phyloP scores from a whole-genome alignment of 53 echinoderm and acorn worm genomes.

The Paelopatides confundens region DNA sequence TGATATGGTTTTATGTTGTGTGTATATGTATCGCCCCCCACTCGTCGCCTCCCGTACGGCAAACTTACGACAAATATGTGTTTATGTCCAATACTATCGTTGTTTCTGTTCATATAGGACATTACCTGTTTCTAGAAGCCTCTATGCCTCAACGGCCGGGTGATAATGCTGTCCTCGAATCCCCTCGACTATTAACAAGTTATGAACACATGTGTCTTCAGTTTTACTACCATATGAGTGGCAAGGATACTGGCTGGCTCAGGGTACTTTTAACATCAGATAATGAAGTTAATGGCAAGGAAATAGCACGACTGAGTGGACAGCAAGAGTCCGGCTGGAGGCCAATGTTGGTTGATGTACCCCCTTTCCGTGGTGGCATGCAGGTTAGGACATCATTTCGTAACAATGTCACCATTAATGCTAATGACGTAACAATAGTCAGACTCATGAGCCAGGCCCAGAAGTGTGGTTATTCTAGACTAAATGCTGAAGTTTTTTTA shows the following conservation, averaged over 20 bases:
- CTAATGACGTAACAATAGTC: no score
- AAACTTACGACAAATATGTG: no score
- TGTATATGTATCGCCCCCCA: no score
- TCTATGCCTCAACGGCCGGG: conserved; percentile 81
- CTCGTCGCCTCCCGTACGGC: no score
- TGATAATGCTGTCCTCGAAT: conserved; percentile 62
- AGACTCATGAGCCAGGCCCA: no score
- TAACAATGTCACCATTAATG: no score
- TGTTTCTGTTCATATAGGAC: no score
- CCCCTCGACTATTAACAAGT: conserved; percentile 59
- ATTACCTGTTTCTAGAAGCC: conserved; percentile 85
- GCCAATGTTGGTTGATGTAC: conserved; percentile 57
- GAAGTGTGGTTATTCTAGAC: no score
- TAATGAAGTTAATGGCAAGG: conserved; percentile 33
- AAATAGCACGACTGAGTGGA: conserved; percentile 64
- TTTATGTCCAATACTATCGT: no score
- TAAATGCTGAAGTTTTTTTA: no score
- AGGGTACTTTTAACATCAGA: conserved; percentile 32
- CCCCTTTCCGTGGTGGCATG: conserved; percentile 33
- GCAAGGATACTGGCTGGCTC: conserved; percentile 68
- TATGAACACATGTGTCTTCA: conserved; percentile 68
- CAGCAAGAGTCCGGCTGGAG: conserved; percentile 62
- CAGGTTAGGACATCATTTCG: conserved; percentile 21
- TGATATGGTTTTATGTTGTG: no score
- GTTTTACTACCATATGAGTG: conserved; percentile 94